Conservation (phyloP, 2,888 invertebrate species). For the Ypsolopha sequella region DNA sequence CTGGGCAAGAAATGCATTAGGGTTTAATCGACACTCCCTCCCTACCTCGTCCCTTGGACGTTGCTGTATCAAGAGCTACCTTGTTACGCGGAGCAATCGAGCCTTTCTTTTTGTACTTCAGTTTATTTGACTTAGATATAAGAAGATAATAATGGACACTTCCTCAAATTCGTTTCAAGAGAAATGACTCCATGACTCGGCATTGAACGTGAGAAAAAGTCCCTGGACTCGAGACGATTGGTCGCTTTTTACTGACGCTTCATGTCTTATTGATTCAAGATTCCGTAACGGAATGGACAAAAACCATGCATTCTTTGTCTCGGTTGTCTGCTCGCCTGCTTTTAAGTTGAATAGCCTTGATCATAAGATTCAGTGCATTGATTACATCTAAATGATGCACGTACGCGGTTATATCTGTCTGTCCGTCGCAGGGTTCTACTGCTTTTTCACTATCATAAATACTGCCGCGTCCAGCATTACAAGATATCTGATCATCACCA, state of each 20-base stretch:
- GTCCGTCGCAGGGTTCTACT: no score
- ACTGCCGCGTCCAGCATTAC: no score
- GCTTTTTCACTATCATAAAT: no score
- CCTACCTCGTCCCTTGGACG: neutral
- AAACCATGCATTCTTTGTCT: slow-evolving; percentile 4
- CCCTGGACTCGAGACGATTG: slow-evolving; percentile 20
- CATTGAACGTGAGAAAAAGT: slow-evolving; percentile 52
- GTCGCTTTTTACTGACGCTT: slow-evolving; percentile 8
- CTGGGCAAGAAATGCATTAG: slow-evolving; percentile 46
- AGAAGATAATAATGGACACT: slow-evolving; percentile 54
- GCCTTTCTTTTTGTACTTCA: slow-evolving; percentile 18
- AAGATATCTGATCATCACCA: no score
- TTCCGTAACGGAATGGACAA: neutral
- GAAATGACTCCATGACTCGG: slow-evolving; percentile 29
- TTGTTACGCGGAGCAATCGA: slow-evolving; percentile 30
- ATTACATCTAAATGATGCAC: slow-evolving; percentile 18
- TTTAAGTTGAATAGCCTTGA: neutral
- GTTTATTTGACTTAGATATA: slow-evolving; percentile 50
- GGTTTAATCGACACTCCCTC: slow-evolving; percentile 31
- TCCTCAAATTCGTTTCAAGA: slow-evolving; percentile 55
- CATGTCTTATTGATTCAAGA: slow-evolving; percentile 3
- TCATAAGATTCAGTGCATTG: slow-evolving; percentile 8
- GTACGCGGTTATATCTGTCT: slow-evolving; percentile 1
- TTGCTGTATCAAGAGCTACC: slow-evolving; percentile 20
- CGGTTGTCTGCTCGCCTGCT: no score